A percentile compares a stretch with the other conserved stretches of the same genome.
Evolutionary conservation across 2,113 vertebrate species (phyloP).

Genomic region (Cranoglanis bouderius): DNA sequence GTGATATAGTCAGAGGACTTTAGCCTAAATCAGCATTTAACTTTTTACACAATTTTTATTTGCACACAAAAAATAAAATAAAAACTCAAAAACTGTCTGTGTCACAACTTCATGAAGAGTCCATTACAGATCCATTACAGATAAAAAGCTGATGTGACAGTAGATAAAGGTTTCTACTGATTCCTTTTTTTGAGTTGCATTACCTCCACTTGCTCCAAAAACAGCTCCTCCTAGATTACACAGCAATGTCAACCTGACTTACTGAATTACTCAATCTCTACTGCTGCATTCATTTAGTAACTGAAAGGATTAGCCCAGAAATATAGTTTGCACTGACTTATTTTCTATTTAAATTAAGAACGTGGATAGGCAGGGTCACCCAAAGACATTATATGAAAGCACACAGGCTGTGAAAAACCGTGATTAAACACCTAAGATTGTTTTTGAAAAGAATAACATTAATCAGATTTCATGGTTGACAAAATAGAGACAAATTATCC

Average conservation of each 20-base stretch:
- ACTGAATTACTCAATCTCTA: background rate
- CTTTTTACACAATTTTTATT: background rate
- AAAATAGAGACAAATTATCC: constrained; percentile 23
- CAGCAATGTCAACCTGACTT: background rate
- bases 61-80: background rate
- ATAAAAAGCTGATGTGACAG: background rate
- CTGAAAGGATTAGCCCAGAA: background rate
- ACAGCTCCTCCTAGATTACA: background rate
- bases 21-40: background rate
- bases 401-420: background rate
- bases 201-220: background rate
- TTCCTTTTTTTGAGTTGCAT: background rate
- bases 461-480: background rate
- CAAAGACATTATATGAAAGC: background rate
- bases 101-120: background rate
- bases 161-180: background rate
- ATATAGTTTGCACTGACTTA: background rate
- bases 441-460: background rate
- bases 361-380: background rate
- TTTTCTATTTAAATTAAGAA: background rate
- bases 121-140: background rate
- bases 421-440: background rate
- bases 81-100: background rate
- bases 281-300: background rate
- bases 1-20: background rate